Conservation (phyloP, 2,797 vertebrate species). For the Notolabrus celidotus region DNA sequence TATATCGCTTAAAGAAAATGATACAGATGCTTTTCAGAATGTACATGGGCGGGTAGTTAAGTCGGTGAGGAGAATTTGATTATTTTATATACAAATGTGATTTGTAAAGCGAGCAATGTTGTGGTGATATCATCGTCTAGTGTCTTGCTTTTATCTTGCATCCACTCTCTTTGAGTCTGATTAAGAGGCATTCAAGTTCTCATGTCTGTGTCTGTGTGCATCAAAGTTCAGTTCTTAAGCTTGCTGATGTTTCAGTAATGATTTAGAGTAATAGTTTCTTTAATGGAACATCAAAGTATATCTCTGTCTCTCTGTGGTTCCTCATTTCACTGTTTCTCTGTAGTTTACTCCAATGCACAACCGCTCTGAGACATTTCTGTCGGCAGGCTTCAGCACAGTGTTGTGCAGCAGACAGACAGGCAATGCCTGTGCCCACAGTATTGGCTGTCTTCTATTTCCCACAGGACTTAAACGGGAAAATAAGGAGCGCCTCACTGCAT, state of each 20-base stretch:
- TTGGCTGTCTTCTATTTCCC: conserved; percentile 58
- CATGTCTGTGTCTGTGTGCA: not conserved
- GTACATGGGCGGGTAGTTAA: conserved; percentile 4
- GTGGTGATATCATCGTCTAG: conserved; percentile 32
- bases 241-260: conserved; percentile 17
- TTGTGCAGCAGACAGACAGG: conserved; percentile 33
- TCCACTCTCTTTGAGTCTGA: conserved; percentile 31
- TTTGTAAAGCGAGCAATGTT: conserved; percentile 20
- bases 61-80: conserved; percentile 22
- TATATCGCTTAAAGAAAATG: conserved; percentile 22
- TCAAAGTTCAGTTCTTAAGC: conserved; percentile 11
- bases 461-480: conserved; percentile 54
- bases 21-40: conserved; percentile 22
- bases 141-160: conserved; percentile 28
- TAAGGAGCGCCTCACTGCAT: conserved; percentile 41
- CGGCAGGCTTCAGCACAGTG: conserved; percentile 24
- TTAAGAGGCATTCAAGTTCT: conserved; percentile 1
- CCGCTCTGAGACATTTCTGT: conserved; percentile 32
- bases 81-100: conserved; percentile 16
- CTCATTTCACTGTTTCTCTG: conserved; percentile 7
- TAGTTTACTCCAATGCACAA: conserved; percentile 35
- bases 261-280: conserved; percentile 45
- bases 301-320: conserved; percentile 6
- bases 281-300: conserved; percentile 42
- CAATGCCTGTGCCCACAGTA: conserved; percentile 42